A percentile compares a stretch with the other conserved stretches of the same genome.
These are phyloP conservation scores for Diadegma fenestrale DNA, from an alignment of 2,888 invertebrate genomes.

Conservation along the genomic window DNA sequence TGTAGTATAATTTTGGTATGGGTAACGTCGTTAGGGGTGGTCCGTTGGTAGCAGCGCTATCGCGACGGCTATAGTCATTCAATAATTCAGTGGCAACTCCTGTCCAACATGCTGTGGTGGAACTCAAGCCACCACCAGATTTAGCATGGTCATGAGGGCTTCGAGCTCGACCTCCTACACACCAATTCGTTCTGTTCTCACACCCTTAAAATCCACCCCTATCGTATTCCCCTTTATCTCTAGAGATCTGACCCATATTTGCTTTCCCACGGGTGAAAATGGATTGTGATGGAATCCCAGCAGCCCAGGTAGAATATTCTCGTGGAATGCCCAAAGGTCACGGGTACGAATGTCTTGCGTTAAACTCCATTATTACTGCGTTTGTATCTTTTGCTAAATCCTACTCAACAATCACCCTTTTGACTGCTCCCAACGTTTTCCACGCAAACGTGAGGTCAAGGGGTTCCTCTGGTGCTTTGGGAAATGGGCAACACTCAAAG, in stretches of 20 bases:
- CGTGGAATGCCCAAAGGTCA: constrained; percentile 14
- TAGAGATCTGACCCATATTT: constrained; percentile 59
- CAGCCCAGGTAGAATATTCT: constrained; percentile 38
- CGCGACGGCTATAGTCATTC: constrained; percentile 72
- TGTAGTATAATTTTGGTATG: constrained; percentile 44
- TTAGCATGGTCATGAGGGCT: constrained; percentile 26
- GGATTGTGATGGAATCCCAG: constrained; percentile 44
- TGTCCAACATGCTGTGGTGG: constrained; percentile 62
- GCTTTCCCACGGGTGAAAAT: constrained; percentile 26
- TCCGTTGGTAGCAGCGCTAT: constrained; percentile 65
- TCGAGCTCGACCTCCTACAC: not conserved
- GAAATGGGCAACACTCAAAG: not conserved
- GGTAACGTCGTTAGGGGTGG: constrained; percentile 57
- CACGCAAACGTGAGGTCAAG: not conserved
- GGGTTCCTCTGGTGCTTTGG: not conserved
- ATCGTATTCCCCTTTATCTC: constrained; percentile 36
- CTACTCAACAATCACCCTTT: not conserved
- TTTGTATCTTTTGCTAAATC: not conserved
- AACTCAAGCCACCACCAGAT: constrained; percentile 53
- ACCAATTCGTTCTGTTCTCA: constrained; percentile 29
- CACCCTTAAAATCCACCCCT: constrained; percentile 20
- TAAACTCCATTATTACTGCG: not conserved
- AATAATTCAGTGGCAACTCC: constrained; percentile 72
- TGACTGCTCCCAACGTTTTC: not conserved
- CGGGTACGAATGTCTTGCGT: constrained; percentile 17